phyloP scores from a whole-genome alignment of 1,140 invertebrate species.

The Panagrolaimus sp. region DNA sequence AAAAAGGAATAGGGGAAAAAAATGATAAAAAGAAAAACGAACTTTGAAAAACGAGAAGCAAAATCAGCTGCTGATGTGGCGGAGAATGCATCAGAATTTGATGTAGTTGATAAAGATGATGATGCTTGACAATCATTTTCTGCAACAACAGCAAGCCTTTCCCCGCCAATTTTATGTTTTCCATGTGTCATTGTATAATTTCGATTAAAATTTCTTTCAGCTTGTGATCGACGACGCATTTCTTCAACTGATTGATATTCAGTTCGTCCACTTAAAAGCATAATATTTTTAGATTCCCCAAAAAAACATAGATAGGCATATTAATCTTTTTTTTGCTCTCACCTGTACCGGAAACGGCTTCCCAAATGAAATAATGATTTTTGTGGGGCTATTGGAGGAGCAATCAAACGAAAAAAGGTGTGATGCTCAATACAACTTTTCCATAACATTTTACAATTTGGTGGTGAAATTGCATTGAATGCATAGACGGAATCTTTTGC shows the following conservation, averaged over 20 bases:
- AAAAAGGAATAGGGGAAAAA: no score
- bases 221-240: constrained; percentile 67
- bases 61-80: constrained; percentile 14
- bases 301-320: no score
- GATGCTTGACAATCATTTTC: constrained; percentile 17
- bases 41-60: neutral
- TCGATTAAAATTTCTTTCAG: constrained; percentile 4
- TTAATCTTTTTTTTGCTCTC: constrained; percentile 25
- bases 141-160: neutral
- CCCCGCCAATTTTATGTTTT: neutral
- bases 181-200: constrained; percentile 1
- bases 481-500: constrained; percentile 59
- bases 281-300: no score
- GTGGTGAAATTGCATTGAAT: constrained; percentile 81
- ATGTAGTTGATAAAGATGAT: constrained; percentile 6
- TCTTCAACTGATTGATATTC: constrained; percentile 89
- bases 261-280: constrained; percentile 71
- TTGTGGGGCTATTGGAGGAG: constrained; percentile 66
- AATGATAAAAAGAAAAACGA: neutral
- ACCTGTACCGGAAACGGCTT: constrained; percentile 65
- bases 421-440: constrained; percentile 97
- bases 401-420: constrained; percentile 88
- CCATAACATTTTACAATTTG: constrained; percentile 94
- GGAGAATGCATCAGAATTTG: constrained; percentile 4
- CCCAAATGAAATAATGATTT: constrained; percentile 63